Evolutionary conservation across 2,113 vertebrate genomes (phyloP).

Genomic region (Heteronetta atricapilla): DNA sequence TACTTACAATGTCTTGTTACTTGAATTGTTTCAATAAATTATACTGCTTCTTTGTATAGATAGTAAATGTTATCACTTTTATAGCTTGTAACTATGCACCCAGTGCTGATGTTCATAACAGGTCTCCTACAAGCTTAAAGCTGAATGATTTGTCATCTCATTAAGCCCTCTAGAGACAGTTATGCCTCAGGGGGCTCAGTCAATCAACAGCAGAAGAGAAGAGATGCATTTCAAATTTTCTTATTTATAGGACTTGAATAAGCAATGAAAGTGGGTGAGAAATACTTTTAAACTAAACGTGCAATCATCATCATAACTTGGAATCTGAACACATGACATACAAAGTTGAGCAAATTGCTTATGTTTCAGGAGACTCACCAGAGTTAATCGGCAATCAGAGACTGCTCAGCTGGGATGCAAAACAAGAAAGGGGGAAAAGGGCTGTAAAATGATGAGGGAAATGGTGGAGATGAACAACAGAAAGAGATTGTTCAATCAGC

Average conservation of each 20-base stretch:
- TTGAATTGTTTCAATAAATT: slow-evolving; percentile 11
- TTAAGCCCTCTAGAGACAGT: slow-evolving; percentile 19
- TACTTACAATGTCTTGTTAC: not conserved
- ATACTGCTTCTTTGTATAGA: not conserved
- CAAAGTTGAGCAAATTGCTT: slow-evolving; percentile 56
- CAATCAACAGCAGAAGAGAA: slow-evolving; percentile 46
- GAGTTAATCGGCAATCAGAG: slow-evolving; percentile 38
- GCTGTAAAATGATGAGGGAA: slow-evolving; percentile 3
- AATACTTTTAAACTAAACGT: slow-evolving; percentile 51
- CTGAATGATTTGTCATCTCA: slow-evolving; percentile 5
- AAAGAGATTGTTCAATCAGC: not conserved
- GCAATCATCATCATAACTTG: slow-evolving; percentile 50
- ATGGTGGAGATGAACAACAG: not conserved
- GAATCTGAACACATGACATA: slow-evolving; percentile 30
- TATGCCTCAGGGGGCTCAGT: slow-evolving; percentile 38
- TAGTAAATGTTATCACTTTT: not conserved
- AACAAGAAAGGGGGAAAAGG: not conserved
- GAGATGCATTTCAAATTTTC: slow-evolving; percentile 48
- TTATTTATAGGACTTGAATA: slow-evolving; percentile 64
- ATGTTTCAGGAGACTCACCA: slow-evolving; percentile 10
- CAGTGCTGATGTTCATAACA: not conserved
- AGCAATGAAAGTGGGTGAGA: slow-evolving; percentile 37
- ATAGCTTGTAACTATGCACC: not conserved
- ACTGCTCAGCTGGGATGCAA: not conserved
- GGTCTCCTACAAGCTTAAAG: not conserved